Evolutionary conservation across 2,797 vertebrate genomes (phyloP).

Genomic region (Channallabes apus): DNA sequence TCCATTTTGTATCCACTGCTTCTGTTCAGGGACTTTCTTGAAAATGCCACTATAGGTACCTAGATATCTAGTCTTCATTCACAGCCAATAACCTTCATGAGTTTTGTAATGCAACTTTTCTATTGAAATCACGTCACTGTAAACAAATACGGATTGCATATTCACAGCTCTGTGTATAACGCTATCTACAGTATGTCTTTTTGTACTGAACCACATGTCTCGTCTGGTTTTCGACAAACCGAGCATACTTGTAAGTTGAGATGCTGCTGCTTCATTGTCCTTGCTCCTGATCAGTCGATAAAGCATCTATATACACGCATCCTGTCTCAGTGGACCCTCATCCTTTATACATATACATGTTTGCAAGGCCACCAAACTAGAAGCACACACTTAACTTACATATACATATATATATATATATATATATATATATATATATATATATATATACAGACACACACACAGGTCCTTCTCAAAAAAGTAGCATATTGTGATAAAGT

Average conservation of each 20-base stretch:
- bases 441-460: too few species aligned
- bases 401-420: too few species aligned
- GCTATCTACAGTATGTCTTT: not conserved
- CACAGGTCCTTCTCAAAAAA: too few species aligned
- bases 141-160: not conserved
- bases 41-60: not conserved
- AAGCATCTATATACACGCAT: not conserved
- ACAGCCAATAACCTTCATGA: not conserved
- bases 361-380: too few species aligned
- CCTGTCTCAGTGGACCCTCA: not conserved
- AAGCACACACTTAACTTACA: too few species aligned
- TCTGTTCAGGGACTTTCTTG: not conserved
- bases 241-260: conserved; percentile 3
- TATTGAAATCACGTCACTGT: not conserved
- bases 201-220: not conserved
- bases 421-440: too few species aligned
- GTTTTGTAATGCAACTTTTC: not conserved
- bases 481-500: too few species aligned
- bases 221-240: not conserved
- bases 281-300: conserved; percentile 3
- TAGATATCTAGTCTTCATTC: not conserved
- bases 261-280: conserved; percentile 1
- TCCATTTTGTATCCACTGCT: not conserved
- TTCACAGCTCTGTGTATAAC: not conserved
- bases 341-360: too few species aligned